phyloP scores from a whole-genome alignment of 2,888 invertebrate genomes.

The Drosophila planitibia region DNA sequence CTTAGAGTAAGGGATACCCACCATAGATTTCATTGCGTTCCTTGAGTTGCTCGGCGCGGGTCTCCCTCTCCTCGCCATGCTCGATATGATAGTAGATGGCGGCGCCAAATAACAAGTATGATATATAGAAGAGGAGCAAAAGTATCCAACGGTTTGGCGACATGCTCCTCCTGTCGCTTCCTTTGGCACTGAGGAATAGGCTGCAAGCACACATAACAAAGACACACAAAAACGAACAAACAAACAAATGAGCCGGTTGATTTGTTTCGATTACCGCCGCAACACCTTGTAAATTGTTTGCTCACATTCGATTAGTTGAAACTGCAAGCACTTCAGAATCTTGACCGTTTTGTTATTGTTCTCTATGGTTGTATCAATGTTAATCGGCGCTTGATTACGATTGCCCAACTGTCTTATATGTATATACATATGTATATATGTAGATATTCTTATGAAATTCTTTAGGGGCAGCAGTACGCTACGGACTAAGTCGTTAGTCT shows the following conservation, averaged over 20 bases:
- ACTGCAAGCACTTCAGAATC: slow-evolving; percentile 33
- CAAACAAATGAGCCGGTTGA: neutral
- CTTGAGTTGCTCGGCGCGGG: slow-evolving; percentile 87
- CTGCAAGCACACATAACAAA: slow-evolving; percentile 30
- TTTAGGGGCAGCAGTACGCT: slow-evolving; percentile 8
- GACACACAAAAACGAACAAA: slow-evolving; percentile 1
- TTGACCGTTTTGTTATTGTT: slow-evolving; percentile 38
- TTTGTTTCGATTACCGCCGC: slow-evolving; percentile 1
- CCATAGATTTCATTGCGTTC: slow-evolving; percentile 90
- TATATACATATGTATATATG: slow-evolving; percentile 13
- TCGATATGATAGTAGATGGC: slow-evolving; percentile 94
- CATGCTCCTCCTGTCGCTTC: slow-evolving; percentile 86
- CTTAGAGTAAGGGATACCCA: slow-evolving; percentile 80
- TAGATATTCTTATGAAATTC: slow-evolving; percentile 16
- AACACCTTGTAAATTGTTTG: slow-evolving; percentile 44
- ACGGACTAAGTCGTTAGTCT: slow-evolving; percentile 10
- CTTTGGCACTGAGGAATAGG: slow-evolving; percentile 21
- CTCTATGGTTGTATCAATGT: slow-evolving; percentile 62
- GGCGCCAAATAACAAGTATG: slow-evolving; percentile 93
- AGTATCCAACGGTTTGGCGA: slow-evolving; percentile 92
- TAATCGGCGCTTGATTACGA: slow-evolving; percentile 72
- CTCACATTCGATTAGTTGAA: slow-evolving; percentile 11
- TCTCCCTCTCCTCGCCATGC: slow-evolving; percentile 89
- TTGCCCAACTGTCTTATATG: slow-evolving; percentile 62
- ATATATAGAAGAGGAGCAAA: slow-evolving; percentile 90